Evolutionary conservation across 1,140 invertebrate species (phyloP).

Genomic region (Drosophila pseudoobscura): DNA sequence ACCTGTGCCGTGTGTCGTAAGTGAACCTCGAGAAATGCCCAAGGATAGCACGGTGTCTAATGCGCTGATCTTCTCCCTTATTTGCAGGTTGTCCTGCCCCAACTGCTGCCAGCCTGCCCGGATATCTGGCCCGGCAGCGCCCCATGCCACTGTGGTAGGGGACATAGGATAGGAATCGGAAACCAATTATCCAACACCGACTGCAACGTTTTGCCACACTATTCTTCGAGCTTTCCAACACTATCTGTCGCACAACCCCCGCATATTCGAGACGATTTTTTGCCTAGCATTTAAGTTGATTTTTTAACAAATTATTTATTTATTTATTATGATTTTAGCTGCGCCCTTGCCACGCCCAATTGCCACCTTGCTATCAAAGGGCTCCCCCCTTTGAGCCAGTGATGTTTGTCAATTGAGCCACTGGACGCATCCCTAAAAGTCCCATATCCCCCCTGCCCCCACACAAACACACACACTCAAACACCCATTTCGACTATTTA

Average conservation of each 20-base stretch:
- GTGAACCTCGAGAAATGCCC: slow-evolving; percentile 78
- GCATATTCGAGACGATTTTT: slow-evolving; percentile 56
- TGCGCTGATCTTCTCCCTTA: slow-evolving; percentile 17
- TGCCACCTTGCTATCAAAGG: slow-evolving; percentile 83
- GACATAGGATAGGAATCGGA: neutral
- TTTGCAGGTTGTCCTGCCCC: slow-evolving; percentile 86
- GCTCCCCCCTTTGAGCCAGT: slow-evolving; percentile 71
- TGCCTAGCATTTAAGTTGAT: slow-evolving; percentile 73
- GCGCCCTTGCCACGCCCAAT: slow-evolving; percentile 69
- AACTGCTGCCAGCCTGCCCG: slow-evolving; percentile 57
- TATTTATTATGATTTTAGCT: slow-evolving; percentile 71
- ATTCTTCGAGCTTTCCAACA: slow-evolving; percentile 34
- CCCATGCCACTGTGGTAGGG: slow-evolving; percentile 79
- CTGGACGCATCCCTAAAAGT: slow-evolving; percentile 35
- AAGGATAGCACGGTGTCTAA: neutral
- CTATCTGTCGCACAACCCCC: slow-evolving; percentile 26
- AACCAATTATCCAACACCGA: slow-evolving; percentile 7
- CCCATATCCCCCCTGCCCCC: neutral
- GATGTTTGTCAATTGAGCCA: slow-evolving; percentile 75
- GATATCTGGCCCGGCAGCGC: slow-evolving; percentile 67
- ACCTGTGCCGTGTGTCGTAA: slow-evolving; percentile 93
- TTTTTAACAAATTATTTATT: slow-evolving; percentile 73
- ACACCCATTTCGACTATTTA: slow-evolving; percentile 69
- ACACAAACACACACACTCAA: slow-evolving; percentile 17
- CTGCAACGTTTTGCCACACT: slow-evolving; percentile 43